Conservation (phyloP, 1,140 invertebrate species). For the Hylaeus volcanicus region DNA sequence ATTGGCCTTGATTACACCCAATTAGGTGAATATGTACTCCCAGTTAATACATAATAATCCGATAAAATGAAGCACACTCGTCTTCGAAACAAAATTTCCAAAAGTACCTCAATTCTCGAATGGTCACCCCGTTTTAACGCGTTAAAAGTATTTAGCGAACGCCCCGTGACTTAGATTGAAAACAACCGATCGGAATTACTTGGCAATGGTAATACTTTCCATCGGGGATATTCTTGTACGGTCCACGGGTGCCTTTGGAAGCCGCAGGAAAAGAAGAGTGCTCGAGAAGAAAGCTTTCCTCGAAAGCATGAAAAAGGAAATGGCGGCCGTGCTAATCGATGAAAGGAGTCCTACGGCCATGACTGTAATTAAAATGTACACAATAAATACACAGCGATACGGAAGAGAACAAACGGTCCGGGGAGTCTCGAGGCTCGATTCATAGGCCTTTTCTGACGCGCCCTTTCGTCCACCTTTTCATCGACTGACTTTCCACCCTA, state of each 20-base stretch:
- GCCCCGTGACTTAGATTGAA: neutral
- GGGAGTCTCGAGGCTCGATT: slow-evolving; percentile 30
- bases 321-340: slow-evolving; percentile 40
- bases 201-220: neutral
- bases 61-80: no score
- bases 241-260: slow-evolving; percentile 2
- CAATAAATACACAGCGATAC: slow-evolving; percentile 18
- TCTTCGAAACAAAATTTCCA: no score
- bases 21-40: no score
- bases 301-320: slow-evolving; percentile 19
- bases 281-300: slow-evolving; percentile 7
- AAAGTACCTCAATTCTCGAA: no score
- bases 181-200: slow-evolving; percentile 10
- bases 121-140: neutral
- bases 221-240: neutral
- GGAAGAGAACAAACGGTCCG: slow-evolving; percentile 18
- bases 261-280: neutral
- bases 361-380: slow-evolving; percentile 50
- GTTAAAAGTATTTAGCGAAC: slow-evolving; percentile 24
- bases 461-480: slow-evolving; percentile 36
- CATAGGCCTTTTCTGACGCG: slow-evolving; percentile 20
- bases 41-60: no score
- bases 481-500: slow-evolving; percentile 45
- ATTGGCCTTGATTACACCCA: no score
- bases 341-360: slow-evolving; percentile 20